phyloP scores from a whole-genome alignment of 2,888 invertebrate species.

The Cantharis lateralis region DNA sequence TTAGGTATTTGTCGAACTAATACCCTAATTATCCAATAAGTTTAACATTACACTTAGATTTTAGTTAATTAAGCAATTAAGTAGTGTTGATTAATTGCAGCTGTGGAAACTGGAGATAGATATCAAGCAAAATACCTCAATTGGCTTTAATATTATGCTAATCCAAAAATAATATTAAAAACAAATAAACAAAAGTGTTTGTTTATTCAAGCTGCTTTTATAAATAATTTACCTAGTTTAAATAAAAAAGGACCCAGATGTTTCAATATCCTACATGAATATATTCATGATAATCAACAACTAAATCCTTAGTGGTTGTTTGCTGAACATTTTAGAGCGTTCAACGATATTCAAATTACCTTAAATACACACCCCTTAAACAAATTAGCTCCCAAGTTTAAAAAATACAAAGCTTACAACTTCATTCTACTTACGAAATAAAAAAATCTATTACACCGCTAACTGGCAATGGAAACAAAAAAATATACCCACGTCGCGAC shows the following conservation, averaged over 20 bases:
- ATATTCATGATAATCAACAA: slow-evolving; percentile 28
- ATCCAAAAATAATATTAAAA: neutral
- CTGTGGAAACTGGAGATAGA: neutral
- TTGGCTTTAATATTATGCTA: neutral
- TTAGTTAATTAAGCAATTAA: neutral
- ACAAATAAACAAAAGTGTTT: neutral
- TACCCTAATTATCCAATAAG: neutral
- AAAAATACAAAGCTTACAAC: neutral
- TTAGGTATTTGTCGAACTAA: neutral
- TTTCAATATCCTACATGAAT: slow-evolving; percentile 23
- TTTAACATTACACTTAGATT: neutral
- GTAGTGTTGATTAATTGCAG: neutral
- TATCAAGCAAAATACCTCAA: neutral
- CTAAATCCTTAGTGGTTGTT: slow-evolving; percentile 14
- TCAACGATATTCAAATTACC: slow-evolving; percentile 16
- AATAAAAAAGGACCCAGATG: neutral
- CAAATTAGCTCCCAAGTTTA: slow-evolving; percentile 8
- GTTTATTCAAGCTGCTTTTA: neutral
- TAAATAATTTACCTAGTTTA: neutral
- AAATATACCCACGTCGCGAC: neutral
- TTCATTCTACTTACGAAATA: neutral
- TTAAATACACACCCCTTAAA: slow-evolving; percentile 8
- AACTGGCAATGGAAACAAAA: neutral
- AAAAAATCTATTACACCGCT: neutral
- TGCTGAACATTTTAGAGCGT: slow-evolving; percentile 12